Conservation (phyloP, 2,113 vertebrate genomes). For the Miniopterus natalensis region DNA sequence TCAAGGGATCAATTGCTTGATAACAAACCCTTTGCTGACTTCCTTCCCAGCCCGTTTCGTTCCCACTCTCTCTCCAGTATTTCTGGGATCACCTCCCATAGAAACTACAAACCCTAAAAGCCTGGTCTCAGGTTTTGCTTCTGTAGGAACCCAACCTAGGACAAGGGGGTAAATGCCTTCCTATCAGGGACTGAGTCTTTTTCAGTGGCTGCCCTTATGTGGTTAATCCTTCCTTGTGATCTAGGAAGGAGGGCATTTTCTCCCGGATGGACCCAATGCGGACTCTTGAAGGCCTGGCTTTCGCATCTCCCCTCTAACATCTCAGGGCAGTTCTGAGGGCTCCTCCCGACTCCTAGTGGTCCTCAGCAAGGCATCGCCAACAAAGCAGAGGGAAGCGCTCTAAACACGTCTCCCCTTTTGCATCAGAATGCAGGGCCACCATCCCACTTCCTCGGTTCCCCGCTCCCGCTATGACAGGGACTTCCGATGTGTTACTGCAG, state of each 20-base stretch:
- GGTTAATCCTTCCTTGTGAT: neutral
- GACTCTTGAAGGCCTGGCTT: neutral
- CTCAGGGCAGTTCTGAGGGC: neutral
- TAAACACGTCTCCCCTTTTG: neutral
- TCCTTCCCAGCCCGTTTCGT: fast-evolving
- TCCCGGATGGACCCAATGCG: neutral
- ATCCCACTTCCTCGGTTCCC: neutral
- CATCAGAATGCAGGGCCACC: fast-evolving
- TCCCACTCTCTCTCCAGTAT: neutral
- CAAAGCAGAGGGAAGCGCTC: neutral
- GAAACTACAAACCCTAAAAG: neutral
- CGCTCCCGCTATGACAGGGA: neutral
- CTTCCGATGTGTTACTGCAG: fast-evolving
- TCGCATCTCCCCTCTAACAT: neutral
- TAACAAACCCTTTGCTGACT: neutral
- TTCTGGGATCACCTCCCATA: neutral
- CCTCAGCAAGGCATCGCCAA: neutral
- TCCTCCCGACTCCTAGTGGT: neutral
- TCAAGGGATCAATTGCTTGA: neutral
- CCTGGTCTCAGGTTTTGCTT: neutral
- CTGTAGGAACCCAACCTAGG: neutral
- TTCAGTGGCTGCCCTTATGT: neutral
- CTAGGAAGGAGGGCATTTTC: neutral
- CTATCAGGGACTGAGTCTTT: neutral
- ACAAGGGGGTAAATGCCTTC: neutral